Percentiles rank a stretch among this genome's conserved stretches.
Evolutionary conservation across 2,113 vertebrate genomes (phyloP).

Genomic region (Machaerirhynchus nigripectus): DNA sequence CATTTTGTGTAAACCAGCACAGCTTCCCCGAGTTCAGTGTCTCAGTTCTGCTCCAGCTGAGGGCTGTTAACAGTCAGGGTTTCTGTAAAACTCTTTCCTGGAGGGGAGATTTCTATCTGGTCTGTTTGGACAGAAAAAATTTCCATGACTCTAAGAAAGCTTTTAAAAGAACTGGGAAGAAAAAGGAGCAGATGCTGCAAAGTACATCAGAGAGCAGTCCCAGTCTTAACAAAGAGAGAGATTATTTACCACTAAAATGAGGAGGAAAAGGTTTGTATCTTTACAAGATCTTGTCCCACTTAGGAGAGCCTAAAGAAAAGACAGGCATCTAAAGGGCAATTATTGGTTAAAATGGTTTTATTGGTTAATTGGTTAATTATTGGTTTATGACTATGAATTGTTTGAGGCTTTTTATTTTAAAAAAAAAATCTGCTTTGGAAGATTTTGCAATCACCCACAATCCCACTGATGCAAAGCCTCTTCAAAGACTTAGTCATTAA

Average conservation of each 20-base stretch:
- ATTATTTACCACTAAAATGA: slow-evolving; percentile 7
- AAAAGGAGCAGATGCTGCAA: not conserved
- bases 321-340: not conserved
- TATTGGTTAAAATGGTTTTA: not conserved
- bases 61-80: not conserved
- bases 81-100: not conserved
- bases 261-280: slow-evolving; percentile 38
- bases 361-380: no score
- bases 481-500: not conserved
- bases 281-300: slow-evolving; percentile 33
- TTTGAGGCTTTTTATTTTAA: not conserved
- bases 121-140: not conserved
- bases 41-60: not conserved
- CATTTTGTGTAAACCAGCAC: not conserved
- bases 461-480: not conserved
- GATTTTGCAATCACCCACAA: not conserved
- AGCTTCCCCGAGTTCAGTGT: not conserved
- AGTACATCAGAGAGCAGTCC: not conserved
- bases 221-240: not conserved
- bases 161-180: not conserved
- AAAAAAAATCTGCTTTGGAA: not conserved
- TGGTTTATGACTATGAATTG: not conserved
- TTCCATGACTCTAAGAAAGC: not conserved
- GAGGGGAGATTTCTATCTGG: not conserved
- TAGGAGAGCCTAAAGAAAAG: slow-evolving; percentile 29